Evolutionary conservation across 2,888 invertebrate genomes (phyloP), one percentile per base, ranked within the genome.

Genomic region (Sipha maydis): DNA sequence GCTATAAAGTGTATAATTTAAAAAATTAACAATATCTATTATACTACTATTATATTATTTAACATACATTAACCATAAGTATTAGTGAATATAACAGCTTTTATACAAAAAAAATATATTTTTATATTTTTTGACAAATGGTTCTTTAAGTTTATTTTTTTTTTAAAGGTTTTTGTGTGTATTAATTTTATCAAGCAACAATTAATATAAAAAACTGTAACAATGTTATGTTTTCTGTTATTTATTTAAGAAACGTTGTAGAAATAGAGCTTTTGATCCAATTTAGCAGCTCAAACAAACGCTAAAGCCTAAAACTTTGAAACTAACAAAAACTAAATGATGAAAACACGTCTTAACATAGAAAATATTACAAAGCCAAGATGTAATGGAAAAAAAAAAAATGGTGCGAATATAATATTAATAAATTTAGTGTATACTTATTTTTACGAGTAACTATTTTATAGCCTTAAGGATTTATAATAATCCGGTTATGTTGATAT

Each of bases 101-200:
- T 41, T 61, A 34, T 79, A 79, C 19, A n/a, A 69, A 80, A 80
- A 41, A 11, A 17, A 41, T 25, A 28, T 41, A 19, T 19, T 17
- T 9, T 28, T 48, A 69, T 71, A 7, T 82, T 28, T 69, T 54
- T 73, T 54, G 25, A 71, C 21, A 83, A 83, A 67, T 31, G n/a
- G 14, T 71, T 31, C 17, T 31, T 71, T n/a, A 34, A 71, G 7
- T 5, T 21, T 82, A 54, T 3, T 71, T 73, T 83, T 83, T 38
- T 83, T 73, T 73, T 31, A n/a, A 34, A 34, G 71, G 25, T n/a
- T 56, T 71, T 73, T 56, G 73, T 21, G 56, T 11, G 0, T 31
- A 83, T 71, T 83, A 14, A 83, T 48, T 83, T 83, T 21, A 83
- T 71, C 71, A 71, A 54, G 48, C 21, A 71, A 54, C 17, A 82